Base-by-base conservation (phyloP, 2,797 vertebrate species). In the Enteromius argenteus region DNA sequence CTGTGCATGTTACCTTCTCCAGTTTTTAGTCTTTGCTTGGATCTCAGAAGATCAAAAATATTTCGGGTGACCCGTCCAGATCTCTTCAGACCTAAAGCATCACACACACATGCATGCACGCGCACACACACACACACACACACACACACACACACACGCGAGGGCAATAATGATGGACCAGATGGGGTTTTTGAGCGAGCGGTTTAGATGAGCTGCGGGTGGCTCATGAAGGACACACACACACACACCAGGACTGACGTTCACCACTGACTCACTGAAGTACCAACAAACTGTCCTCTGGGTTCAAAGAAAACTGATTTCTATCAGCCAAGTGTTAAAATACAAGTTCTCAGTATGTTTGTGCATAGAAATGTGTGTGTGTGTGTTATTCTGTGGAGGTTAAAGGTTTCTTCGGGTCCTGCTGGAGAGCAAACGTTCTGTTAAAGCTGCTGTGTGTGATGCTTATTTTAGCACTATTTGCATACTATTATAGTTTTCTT, bases 101-200 rank as follows among this genome's bases (percentile, higher is more conserved):
- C 67, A 2, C 37, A 23, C 80, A 23, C 72, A n/a, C 10, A 83
- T 42, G 76, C 73, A 66, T 42, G 39, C 58, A 39, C 32, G 72
- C 71, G 60, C 78, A 75, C 84, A 81, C 84, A 77, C 84, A 76
- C 84, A 73, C 67, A 49, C 62, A 60, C 66, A 23, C 62, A 71
- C 71, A 71, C 62, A 81, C 64, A 72, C 66, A 64, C 74, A 73
- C 66, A 72, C 74, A n/a, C 62, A 68, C 75, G 5, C n/a, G 0
- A 46, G 79, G 51, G 87, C 92, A 95, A 94, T 95, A 94, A 94
- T 93, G 93, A 93, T 91, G 91, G 91, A 92, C 94, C 95, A 96
- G 95, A 95, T 96, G 94, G 94, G 93, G 79, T 94, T 95, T 93
- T 93, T 94, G 93, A 94, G 92, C 92, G 91, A 92, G 92, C 88